Conservation (phyloP, 2,113 vertebrate species). For the Neotoma lepida region DNA sequence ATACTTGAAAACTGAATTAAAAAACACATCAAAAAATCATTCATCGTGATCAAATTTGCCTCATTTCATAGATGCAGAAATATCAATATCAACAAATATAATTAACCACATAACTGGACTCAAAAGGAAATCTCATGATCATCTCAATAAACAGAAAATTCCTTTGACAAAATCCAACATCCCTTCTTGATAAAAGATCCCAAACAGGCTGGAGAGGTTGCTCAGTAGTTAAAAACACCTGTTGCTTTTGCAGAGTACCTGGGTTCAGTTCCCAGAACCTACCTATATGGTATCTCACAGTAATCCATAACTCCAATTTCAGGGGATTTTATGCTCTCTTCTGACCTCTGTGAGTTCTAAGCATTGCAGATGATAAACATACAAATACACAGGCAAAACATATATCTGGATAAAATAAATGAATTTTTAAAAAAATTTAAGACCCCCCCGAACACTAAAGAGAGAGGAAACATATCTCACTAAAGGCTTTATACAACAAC, state of each 20-base stretch:
- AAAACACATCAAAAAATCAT: neutral
- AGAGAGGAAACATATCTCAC: neutral
- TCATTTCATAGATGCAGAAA: neutral
- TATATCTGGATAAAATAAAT: neutral
- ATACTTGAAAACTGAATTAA: neutral
- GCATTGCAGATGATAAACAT: neutral
- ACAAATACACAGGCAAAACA: neutral
- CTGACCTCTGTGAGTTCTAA: neutral
- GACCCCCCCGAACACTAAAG: neutral
- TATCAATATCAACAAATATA: neutral
- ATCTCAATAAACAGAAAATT: neutral
- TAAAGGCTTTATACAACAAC: neutral
- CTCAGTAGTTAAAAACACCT: neutral
- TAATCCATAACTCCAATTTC: neutral
- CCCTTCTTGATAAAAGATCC: neutral
- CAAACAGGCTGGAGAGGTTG: neutral
- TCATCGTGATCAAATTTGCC: neutral
- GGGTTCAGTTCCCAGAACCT: neutral
- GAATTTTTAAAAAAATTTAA: neutral
- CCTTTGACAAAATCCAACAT: neutral
- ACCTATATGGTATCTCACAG: neutral
- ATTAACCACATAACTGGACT: neutral
- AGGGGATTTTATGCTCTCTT: neutral
- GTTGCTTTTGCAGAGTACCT: neutral
- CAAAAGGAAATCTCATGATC: neutral